Conservation (phyloP, 2,888 invertebrate species). For the Leptothorax acervorum region DNA sequence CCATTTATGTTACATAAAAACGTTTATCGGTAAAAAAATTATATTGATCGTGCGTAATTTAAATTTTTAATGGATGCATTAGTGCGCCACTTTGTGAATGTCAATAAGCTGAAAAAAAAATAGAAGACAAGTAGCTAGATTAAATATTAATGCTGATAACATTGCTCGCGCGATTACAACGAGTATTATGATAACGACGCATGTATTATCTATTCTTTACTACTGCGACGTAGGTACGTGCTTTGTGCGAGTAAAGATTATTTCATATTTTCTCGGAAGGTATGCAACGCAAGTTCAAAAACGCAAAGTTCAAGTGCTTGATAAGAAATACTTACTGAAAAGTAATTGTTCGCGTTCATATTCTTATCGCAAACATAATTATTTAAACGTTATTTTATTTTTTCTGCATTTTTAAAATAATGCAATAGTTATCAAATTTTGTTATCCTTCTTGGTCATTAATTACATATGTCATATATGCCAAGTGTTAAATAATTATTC, state of each 20-base stretch:
- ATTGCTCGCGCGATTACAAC: not conserved
- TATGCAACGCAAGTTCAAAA: not conserved
- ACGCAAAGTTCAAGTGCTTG: constrained; percentile 12
- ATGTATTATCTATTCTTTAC: not conserved
- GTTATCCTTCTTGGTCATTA: not conserved
- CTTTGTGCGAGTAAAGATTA: constrained; percentile 4
- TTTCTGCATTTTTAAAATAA: not conserved
- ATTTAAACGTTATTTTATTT: not conserved
- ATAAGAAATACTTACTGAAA: not conserved
- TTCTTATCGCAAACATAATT: not conserved
- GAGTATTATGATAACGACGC: constrained; percentile 1
- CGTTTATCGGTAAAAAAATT: not conserved
- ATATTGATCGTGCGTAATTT: not conserved
- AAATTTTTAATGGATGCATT: not conserved
- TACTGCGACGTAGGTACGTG: not conserved
- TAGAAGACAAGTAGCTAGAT: not conserved
- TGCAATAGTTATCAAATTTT: not conserved
- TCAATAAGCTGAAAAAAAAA: constrained; percentile 7
- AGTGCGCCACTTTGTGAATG: not conserved
- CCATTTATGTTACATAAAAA: not conserved
- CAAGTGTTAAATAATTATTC: not conserved
- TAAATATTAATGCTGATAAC: constrained; percentile 28
- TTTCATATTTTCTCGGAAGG: constrained; percentile 18
- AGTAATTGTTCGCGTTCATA: not conserved
- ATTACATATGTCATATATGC: not conserved